Evolutionary conservation across 2,888 invertebrate species (phyloP).

Genomic region (Steinernema carpocapsae): DNA sequence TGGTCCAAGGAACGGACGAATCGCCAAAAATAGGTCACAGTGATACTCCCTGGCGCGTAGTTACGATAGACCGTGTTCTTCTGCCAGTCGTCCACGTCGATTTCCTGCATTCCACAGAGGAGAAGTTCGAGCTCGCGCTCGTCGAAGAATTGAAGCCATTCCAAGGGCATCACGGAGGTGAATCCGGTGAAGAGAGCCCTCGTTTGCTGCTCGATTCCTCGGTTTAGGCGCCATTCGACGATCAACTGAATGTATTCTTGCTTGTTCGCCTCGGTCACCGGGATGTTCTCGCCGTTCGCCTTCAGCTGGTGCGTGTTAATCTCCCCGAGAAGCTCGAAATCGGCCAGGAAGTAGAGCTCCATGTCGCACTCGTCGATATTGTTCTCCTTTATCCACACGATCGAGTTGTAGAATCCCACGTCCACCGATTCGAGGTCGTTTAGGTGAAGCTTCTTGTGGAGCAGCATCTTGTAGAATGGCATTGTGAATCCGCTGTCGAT

Average conservation of each 20-base stretch:
- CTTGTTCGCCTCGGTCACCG: conserved; percentile 90
- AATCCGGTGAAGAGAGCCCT: conserved; percentile 97
- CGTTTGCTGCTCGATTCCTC: conserved; percentile 98
- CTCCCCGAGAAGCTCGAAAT: conserved; percentile 96
- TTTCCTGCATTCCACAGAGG: conserved; percentile 99
- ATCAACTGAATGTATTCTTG: conserved; percentile 75
- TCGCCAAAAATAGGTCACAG: conserved; percentile 99
- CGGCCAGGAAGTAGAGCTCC: conserved; percentile 94
- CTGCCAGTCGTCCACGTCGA: conserved; percentile 99
- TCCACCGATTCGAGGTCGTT: conserved; percentile 98
- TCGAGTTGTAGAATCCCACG: conserved; percentile 96
- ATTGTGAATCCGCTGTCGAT: conserved; percentile 98
- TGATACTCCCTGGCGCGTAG: conserved; percentile 94
- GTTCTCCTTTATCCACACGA: conserved; percentile 83
- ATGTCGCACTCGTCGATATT: conserved; percentile 83
- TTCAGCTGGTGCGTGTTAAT: conserved; percentile 95
- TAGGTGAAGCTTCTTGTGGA: conserved; percentile 93
- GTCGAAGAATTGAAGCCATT: conserved; percentile 99
- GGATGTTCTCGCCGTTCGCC: conserved; percentile 85
- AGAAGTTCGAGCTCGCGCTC: conserved; percentile 96
- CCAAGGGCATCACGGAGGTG: conserved; percentile 96
- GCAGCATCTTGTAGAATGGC: conserved; percentile 99
- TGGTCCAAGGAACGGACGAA: conserved; percentile 96
- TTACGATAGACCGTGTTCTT: conserved; percentile 95
- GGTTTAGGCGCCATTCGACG: conserved; percentile 98